Conservation (phyloP, 2,888 invertebrate genomes). For the Zootermopsis nevadensis region DNA sequence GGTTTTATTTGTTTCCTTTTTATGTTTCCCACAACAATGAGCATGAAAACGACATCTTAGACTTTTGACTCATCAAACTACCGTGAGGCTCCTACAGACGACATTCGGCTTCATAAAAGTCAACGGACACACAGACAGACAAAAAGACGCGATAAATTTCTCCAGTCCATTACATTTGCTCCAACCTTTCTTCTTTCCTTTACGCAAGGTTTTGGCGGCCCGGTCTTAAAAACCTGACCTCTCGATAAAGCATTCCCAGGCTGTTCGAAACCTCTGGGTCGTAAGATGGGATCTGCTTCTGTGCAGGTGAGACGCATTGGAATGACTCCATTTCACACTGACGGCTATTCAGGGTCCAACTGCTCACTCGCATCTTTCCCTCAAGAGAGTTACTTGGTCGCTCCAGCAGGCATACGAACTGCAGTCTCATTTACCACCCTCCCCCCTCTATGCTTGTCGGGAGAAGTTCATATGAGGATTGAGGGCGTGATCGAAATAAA, state of each 20-base stretch:
- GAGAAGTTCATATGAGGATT: no score
- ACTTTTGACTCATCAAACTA: conserved; percentile 9
- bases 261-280: conserved; percentile 2
- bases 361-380: not conserved
- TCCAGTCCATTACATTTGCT: conserved; percentile 48
- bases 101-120: conserved; percentile 44
- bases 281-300: not conserved
- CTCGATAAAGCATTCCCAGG: not conserved
- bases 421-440: not conserved
- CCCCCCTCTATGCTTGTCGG: no score
- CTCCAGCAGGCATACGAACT: not conserved
- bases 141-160: conserved; percentile 36
- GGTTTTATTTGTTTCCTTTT: conserved; percentile 12
- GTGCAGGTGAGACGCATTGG: conserved; percentile 27
- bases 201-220: conserved; percentile 17
- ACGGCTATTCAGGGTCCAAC: conserved; percentile 12
- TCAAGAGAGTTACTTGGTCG: not conserved
- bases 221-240: conserved; percentile 31
- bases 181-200: conserved; percentile 4
- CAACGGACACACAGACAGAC: conserved; percentile 33
- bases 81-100: not conserved
- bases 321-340: conserved; percentile 40
- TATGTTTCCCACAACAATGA: not conserved
- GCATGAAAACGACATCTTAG: not conserved
- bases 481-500: not conserved